phyloP scores from a whole-genome alignment of 2,888 invertebrate species.

The Brenthis ino region DNA sequence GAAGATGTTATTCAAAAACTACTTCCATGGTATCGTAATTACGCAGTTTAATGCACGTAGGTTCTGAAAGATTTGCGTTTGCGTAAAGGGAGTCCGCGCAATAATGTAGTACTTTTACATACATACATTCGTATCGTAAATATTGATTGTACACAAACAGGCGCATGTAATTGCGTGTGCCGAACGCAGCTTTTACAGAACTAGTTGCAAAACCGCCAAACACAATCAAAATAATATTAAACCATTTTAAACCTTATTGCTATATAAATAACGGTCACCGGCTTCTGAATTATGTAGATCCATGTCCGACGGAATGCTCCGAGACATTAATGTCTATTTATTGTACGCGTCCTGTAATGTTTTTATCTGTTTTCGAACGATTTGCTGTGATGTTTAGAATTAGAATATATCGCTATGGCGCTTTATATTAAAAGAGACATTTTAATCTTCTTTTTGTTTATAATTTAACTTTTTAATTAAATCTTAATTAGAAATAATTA shows the following conservation, averaged over 20 bases:
- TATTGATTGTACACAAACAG: conserved; percentile 75
- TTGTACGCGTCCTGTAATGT: conserved; percentile 79
- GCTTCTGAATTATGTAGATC: conserved; percentile 23
- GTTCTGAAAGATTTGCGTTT: conserved; percentile 30
- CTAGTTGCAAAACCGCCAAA: conserved; percentile 76
- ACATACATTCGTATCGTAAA: conserved; percentile 70
- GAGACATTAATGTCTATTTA: conserved; percentile 82
- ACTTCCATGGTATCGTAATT: conserved; percentile 21
- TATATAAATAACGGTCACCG: conserved; percentile 20
- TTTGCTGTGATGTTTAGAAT: conserved; percentile 53
- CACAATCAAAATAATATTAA: conserved; percentile 62
- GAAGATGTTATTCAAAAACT: conserved; percentile 9
- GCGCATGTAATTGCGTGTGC: conserved; percentile 80
- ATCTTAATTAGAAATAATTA: conserved; percentile 1
- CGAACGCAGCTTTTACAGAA: conserved; percentile 79
- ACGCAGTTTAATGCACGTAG: conserved; percentile 16
- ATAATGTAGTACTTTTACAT: conserved; percentile 62
- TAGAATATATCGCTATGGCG: conserved; percentile 15
- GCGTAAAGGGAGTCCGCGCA: conserved; percentile 43
- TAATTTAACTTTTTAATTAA: conserved; percentile 1
- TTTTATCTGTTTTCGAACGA: conserved; percentile 73
- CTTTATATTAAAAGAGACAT: conserved; percentile 7
- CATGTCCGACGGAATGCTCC: conserved; percentile 64
- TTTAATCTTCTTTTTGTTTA: conserved; percentile 5
- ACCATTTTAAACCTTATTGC: conserved; percentile 24